These are phyloP conservation scores for Euwallacea fornicatus DNA, from an alignment of 1,140 invertebrate genomes.

Conservation along the genomic window DNA sequence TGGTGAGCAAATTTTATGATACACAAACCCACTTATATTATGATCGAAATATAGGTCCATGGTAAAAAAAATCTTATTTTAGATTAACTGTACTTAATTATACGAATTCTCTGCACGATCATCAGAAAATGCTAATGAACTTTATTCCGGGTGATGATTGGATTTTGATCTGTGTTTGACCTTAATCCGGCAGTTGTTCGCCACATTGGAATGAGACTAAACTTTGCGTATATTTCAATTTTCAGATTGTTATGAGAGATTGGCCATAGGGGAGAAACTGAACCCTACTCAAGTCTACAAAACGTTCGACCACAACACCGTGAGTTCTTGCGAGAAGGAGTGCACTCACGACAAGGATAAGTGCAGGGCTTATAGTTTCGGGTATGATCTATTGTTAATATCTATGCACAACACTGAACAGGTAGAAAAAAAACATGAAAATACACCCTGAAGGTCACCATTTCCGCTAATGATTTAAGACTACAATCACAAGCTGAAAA, in stretches of 20 bases:
- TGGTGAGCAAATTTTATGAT: conserved; percentile 11
- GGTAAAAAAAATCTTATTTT: not conserved
- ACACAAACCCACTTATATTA: not conserved
- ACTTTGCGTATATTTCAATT: conserved; percentile 10
- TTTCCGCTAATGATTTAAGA: conserved; percentile 29
- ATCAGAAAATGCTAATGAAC: not conserved
- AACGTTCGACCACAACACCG: conserved; percentile 44
- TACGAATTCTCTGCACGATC: not conserved
- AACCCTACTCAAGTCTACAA: conserved; percentile 46
- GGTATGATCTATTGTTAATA: conserved; percentile 42
- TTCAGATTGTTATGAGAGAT: conserved; percentile 52
- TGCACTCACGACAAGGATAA: conserved; percentile 49
- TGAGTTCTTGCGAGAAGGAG: conserved; percentile 48
- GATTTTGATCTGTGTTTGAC: not conserved
- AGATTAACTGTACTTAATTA: not conserved
- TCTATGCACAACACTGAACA: conserved; percentile 1
- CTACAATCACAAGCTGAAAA: conserved; percentile 11
- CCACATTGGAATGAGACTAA: not conserved
- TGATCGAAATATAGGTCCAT: not conserved
- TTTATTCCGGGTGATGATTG: not conserved
- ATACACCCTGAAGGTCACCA: conserved; percentile 20
- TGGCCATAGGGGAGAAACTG: conserved; percentile 50
- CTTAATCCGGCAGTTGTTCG: not conserved
- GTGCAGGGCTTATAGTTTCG: conserved; percentile 51
- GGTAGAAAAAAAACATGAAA: conserved; percentile 4